These are phyloP conservation scores for Leptodactylus fallax DNA, from an alignment of 2,797 vertebrate genomes.

Conservation along the genomic window DNA sequence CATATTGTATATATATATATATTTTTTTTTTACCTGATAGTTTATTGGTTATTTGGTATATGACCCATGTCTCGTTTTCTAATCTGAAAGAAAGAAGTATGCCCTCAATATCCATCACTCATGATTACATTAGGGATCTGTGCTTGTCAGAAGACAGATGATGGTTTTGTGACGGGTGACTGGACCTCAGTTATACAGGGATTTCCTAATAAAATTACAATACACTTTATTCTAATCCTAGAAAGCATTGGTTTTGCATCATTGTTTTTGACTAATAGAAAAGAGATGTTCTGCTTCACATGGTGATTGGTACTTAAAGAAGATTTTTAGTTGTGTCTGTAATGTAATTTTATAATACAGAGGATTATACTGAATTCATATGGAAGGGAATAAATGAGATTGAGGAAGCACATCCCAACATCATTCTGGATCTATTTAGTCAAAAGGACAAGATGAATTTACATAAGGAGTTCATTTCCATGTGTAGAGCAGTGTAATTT, in stretches of 20 bases:
- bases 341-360: background rate
- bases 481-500: background rate
- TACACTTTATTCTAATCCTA: conserved; percentile 44
- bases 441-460: background rate
- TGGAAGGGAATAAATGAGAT: conserved; percentile 1
- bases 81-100: conserved; percentile 16
- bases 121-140: conserved; percentile 39
- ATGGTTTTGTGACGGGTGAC: conserved; percentile 39
- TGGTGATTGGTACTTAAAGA: background rate
- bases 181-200: conserved; percentile 20
- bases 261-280: conserved; percentile 31
- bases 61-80: background rate
- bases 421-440: conserved; percentile 8
- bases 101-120: conserved; percentile 39
- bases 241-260: conserved; percentile 47
- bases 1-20: background rate
- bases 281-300: conserved; percentile 14
- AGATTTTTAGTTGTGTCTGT: background rate
- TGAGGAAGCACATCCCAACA: background rate
- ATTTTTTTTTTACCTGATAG: no score
- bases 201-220: conserved; percentile 54
- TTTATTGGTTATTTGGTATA: background rate
- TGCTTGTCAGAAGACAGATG: conserved; percentile 41
- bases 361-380: background rate
- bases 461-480: conserved; percentile 1